Base-by-base conservation (phyloP, 2,113 vertebrate genomes). In the Limanda limanda region DNA sequence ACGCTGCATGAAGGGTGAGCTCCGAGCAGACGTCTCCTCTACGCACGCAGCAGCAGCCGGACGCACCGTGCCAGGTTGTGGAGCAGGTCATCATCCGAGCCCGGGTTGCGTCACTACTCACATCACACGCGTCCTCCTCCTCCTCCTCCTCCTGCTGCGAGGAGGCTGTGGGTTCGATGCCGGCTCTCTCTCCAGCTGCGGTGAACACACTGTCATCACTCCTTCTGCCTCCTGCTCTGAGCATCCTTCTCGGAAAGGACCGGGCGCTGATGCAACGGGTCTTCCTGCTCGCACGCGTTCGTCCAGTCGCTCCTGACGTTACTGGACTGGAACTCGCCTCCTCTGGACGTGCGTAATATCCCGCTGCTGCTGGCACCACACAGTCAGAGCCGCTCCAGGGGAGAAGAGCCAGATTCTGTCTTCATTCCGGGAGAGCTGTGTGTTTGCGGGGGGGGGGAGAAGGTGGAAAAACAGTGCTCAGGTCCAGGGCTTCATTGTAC, bases 31-130 rank as follows among this genome's bases (percentile, higher is more conserved):
- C 82, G 91, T 92, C 71, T 86, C 86, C 79, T 52, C 81, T 83
- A 81, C 84, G 85, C 85, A 84, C 81, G 59, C 82, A 56, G 82
- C 82, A 56, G 82, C 47, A 71, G 82, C 75, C 71, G 51, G 77
- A 87, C 71, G 78, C 88, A 42, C 86, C 81, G 88, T 91, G 91
- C 91, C 91, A 92, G 86, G 76, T 89, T 88, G 88, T 93, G 79
- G 92, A 93, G 91, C 85, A 90, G 89, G 85, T 88, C 88, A 94
- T 93, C 88, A 90, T 92, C 89, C 89, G 68, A 82, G 35, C 76
- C 70, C 63, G 66, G 63, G 89, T 89, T 86, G 90, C 93, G 94
- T 94, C 94, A 93, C 69, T 78, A 77, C 86, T 94, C 90, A 79
- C 88, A 85, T 92, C 84, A 91, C 91, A 87, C 58, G 82, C 61